Evolutionary conservation across 2,797 vertebrate genomes (phyloP).

Genomic region (Acanthopagrus latus): DNA sequence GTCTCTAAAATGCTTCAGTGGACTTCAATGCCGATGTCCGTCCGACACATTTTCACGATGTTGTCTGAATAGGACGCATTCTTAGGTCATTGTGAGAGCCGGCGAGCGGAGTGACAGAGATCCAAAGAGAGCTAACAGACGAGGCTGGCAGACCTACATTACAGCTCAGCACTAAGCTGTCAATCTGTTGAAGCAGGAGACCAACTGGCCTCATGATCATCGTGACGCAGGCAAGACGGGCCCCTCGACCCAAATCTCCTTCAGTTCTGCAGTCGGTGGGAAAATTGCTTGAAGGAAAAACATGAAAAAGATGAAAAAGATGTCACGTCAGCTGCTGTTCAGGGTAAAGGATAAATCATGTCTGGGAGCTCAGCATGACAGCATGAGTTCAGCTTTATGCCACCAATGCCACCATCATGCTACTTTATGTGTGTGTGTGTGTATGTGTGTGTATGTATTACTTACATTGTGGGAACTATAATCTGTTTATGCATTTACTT

Average conservation of each 20-base stretch:
- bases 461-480: neutral
- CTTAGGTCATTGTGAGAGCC: constrained; percentile 62
- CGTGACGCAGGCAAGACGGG: constrained; percentile 44
- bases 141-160: constrained; percentile 68
- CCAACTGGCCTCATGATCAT: constrained; percentile 46
- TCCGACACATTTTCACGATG: constrained; percentile 74
- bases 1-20: constrained; percentile 81
- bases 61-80: constrained; percentile 70
- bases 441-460: too few relatives aligned
- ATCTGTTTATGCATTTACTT: too few relatives aligned
- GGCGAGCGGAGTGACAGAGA: constrained; percentile 61
- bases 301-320: constrained; percentile 16
- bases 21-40: constrained; percentile 76
- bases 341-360: constrained; percentile 16
- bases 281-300: constrained; percentile 39
- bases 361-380: constrained; percentile 26
- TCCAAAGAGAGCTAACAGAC: constrained; percentile 67
- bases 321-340: constrained; percentile 25
- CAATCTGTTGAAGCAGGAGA: constrained; percentile 63
- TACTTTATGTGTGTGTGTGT: neutral
- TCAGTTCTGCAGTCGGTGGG: constrained; percentile 33
- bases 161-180: constrained; percentile 60
- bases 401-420: constrained; percentile 14
- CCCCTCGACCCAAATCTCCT: constrained; percentile 60
- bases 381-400: constrained; percentile 6